These are phyloP conservation scores for Sinotaia quadrata DNA, from an alignment of 2,888 invertebrate species.

Conservation along the genomic window DNA sequence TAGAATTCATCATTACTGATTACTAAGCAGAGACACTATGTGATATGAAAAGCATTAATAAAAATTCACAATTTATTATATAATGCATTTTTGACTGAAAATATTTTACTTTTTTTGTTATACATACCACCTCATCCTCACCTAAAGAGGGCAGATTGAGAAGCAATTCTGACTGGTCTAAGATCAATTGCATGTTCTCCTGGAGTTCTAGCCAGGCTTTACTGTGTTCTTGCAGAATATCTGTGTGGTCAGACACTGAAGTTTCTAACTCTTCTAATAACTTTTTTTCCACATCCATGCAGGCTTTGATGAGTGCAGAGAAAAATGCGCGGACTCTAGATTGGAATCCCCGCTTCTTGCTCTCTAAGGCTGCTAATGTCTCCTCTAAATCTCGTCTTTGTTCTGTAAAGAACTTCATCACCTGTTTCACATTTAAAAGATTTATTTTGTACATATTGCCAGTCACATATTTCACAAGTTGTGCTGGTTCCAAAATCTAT, in stretches of 20 bases:
- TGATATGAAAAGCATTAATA: too few relatives aligned
- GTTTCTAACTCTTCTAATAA: conserved; percentile 22
- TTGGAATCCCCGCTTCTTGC: conserved; percentile 8
- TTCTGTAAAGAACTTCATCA: conserved; percentile 22
- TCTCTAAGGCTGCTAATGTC: neutral
- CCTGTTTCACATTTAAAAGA: too few relatives aligned
- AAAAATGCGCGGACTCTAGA: conserved; percentile 11
- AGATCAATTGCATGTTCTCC: conserved; percentile 6
- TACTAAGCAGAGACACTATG: too few relatives aligned
- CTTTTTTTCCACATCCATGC: conserved; percentile 23
- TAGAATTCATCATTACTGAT: too few relatives aligned
- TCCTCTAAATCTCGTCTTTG: conserved; percentile 7
- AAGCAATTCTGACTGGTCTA: conserved; percentile 14
- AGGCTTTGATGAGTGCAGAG: conserved; percentile 23
- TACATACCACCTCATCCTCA: neutral
- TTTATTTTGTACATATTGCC: too few relatives aligned
- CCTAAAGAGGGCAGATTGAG: conserved; percentile 7
- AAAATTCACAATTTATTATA: too few relatives aligned
- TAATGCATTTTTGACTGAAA: too few relatives aligned
- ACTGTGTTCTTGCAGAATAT: conserved; percentile 8
- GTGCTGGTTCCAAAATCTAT: too few relatives aligned
- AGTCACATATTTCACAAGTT: too few relatives aligned
- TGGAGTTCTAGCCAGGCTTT: conserved; percentile 10
- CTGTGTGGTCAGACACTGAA: conserved; percentile 18
- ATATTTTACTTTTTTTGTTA: too few relatives aligned